Evolutionary conservation across 35 echinoderm and acorn worm genomes (phyloP).

Genomic region (Heliocidaris erythrogramma): DNA sequence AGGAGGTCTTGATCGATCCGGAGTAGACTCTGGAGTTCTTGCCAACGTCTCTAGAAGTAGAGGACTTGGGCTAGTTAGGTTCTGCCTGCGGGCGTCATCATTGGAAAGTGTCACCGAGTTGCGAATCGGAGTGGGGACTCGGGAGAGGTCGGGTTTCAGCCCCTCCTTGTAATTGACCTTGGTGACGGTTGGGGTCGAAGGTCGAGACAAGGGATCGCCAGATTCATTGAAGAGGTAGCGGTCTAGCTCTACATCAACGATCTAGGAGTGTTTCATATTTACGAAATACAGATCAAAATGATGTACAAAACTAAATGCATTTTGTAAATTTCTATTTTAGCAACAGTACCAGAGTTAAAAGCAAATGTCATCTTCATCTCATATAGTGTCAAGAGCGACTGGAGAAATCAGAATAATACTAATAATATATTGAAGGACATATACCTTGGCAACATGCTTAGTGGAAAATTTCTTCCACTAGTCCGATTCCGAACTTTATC

Average conservation of each 20-base stretch:
- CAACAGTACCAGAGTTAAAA: too few relatives aligned
- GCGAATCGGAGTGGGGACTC: slow-evolving; percentile 33
- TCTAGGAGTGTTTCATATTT: slow-evolving; percentile 47
- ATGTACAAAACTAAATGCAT: too few relatives aligned
- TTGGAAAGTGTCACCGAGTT: background rate
- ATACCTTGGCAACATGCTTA: too few relatives aligned
- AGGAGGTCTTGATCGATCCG: background rate
- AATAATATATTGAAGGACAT: too few relatives aligned
- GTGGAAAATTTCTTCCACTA: too few relatives aligned
- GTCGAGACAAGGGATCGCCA: slow-evolving; percentile 62
- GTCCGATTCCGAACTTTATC: too few relatives aligned
- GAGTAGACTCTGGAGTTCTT: background rate
- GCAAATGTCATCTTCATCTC: too few relatives aligned
- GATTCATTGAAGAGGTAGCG: slow-evolving; percentile 84
- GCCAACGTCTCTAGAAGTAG: slow-evolving; percentile 17
- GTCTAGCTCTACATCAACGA: slow-evolving; percentile 97
- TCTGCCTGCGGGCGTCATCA: slow-evolving; percentile 5
- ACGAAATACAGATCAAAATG: background rate
- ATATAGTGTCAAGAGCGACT: too few relatives aligned
- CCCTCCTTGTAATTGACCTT: slow-evolving; percentile 96
- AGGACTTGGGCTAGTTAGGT: slow-evolving; percentile 34
- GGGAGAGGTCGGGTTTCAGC: slow-evolving; percentile 66
- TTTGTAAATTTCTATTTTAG: background rate
- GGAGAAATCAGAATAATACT: too few relatives aligned
- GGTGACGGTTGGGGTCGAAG: slow-evolving; percentile 86